Conservation (phyloP, 2,888 invertebrate genomes). For the Pollenia griseotomentosa region DNA sequence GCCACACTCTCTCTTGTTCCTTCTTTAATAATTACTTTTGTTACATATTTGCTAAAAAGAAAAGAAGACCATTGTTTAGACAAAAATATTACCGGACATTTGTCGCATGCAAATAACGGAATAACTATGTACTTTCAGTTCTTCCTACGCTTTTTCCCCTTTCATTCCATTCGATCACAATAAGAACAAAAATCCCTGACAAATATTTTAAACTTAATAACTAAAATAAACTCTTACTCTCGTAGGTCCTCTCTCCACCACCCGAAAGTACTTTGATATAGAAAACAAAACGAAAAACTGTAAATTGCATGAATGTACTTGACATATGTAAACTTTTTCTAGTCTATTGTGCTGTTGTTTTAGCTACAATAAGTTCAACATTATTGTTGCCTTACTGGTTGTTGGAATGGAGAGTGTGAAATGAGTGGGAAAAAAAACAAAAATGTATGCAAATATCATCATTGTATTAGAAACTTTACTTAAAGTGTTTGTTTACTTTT, state of each 20-base stretch:
- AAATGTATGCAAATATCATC: conserved; percentile 66
- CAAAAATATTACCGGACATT: conserved; percentile 56
- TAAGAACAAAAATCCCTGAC: conserved; percentile 37
- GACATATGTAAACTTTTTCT: conserved; percentile 73
- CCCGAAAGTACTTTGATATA: neutral
- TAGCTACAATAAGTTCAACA: conserved; percentile 39
- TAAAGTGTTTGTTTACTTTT: conserved; percentile 61
- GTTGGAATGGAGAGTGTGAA: conserved; percentile 61
- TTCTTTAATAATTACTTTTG: conserved; percentile 69
- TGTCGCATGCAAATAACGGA: conserved; percentile 65
- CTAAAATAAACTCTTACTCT: conserved; percentile 58
- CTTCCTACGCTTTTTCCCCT: neutral
- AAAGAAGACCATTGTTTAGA: conserved; percentile 17
- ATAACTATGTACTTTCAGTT: conserved; percentile 10
- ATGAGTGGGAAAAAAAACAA: conserved; percentile 31
- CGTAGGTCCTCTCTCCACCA: neutral
- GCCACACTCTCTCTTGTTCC: neutral
- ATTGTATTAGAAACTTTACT: conserved; percentile 69
- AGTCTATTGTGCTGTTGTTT: conserved; percentile 64
- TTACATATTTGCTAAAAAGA: conserved; percentile 16
- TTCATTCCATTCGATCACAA: neutral
- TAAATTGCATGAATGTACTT: conserved; percentile 68
- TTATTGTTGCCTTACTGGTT: conserved; percentile 20
- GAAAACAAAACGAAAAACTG: conserved; percentile 37
- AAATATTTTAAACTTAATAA: conserved; percentile 66